phyloP scores from a whole-genome alignment of 1,140 invertebrate species.

The Holotrichia oblita region DNA sequence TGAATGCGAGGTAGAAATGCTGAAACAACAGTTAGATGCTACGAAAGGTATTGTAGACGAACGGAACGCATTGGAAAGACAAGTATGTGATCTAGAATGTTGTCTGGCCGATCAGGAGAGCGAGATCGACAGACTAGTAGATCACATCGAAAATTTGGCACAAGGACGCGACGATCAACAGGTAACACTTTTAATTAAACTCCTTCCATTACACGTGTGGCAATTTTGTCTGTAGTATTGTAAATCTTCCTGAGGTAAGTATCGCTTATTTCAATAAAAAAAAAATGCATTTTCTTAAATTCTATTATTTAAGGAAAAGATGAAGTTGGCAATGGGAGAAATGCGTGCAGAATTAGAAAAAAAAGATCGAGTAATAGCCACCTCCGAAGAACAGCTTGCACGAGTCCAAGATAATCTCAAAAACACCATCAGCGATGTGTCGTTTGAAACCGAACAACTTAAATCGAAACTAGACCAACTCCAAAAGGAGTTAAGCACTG shows the following conservation, averaged over 20 bases:
- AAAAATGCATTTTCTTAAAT: neutral
- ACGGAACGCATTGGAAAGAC: constrained; percentile 49
- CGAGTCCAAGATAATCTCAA: constrained; percentile 54
- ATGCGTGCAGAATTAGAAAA: constrained; percentile 55
- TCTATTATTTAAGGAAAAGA: constrained; percentile 52
- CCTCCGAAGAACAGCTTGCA: constrained; percentile 56
- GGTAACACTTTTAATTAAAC: constrained; percentile 47
- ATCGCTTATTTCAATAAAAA: neutral
- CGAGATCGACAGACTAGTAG: constrained; percentile 57
- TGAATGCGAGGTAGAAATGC: constrained; percentile 51
- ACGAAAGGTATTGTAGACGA: constrained; percentile 51
- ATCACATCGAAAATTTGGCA: constrained; percentile 56
- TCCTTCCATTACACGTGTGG: constrained; percentile 44
- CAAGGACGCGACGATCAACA: constrained; percentile 54
- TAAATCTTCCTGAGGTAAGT: constrained; percentile 16
- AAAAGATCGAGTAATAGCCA: constrained; percentile 54
- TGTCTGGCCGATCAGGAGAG: constrained; percentile 58
- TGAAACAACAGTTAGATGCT: constrained; percentile 51
- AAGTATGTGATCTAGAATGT: constrained; percentile 52
- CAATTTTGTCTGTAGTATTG: constrained; percentile 46
- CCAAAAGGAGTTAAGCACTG: constrained; percentile 44
- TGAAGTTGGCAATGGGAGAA: constrained; percentile 50
- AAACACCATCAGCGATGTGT: constrained; percentile 51
- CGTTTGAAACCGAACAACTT: constrained; percentile 49
- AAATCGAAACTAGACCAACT: constrained; percentile 49